These are phyloP conservation scores for Sebastes miniatus DNA, from an alignment of 2,797 vertebrate genomes.

Conservation along the genomic window DNA sequence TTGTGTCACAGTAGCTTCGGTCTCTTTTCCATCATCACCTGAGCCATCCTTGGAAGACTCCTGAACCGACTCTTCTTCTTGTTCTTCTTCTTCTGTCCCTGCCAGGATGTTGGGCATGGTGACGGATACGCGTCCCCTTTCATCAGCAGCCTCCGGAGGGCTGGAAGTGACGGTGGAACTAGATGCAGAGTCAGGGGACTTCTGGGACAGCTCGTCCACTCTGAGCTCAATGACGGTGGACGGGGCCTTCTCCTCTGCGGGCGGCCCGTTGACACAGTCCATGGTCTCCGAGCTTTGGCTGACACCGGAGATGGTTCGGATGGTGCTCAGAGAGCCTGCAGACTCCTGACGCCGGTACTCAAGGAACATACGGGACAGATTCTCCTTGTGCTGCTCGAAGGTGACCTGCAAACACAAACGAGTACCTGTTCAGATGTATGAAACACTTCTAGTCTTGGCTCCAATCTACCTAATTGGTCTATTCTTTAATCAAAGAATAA, in stretches of 20 bases:
- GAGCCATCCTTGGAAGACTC: slow-evolving; percentile 21
- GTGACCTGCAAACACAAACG: slow-evolving; percentile 85
- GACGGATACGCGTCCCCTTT: slow-evolving; percentile 43
- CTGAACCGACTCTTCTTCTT: slow-evolving; percentile 46
- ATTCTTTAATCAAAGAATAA: not conserved
- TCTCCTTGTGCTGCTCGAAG: slow-evolving; percentile 96
- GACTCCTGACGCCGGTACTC: slow-evolving; percentile 87
- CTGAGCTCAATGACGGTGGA: slow-evolving; percentile 82
- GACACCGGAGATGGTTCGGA: slow-evolving; percentile 84
- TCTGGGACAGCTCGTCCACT: slow-evolving; percentile 64
- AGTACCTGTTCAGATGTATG: not conserved
- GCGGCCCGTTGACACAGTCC: slow-evolving; percentile 56
- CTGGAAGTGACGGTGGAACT: slow-evolving; percentile 40
- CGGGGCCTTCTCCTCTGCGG: slow-evolving; percentile 68
- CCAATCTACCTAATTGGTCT: not conserved
- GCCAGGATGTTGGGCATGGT: slow-evolving; percentile 78
- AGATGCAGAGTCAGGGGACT: slow-evolving; percentile 32
- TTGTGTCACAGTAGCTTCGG: not conserved
- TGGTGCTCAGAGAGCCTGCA: slow-evolving; percentile 47
- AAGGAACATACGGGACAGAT: slow-evolving; percentile 87
- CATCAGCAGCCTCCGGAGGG: slow-evolving; percentile 31
- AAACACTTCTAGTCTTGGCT: not conserved
- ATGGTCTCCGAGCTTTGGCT: slow-evolving; percentile 74
- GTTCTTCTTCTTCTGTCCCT: slow-evolving; percentile 57
- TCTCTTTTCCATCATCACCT: slow-evolving; percentile 24